Percentiles rank a stretch among this genome's conserved stretches.
Evolutionary conservation across 1,140 invertebrate species (phyloP).

Genomic region (Drosophila persimilis): DNA sequence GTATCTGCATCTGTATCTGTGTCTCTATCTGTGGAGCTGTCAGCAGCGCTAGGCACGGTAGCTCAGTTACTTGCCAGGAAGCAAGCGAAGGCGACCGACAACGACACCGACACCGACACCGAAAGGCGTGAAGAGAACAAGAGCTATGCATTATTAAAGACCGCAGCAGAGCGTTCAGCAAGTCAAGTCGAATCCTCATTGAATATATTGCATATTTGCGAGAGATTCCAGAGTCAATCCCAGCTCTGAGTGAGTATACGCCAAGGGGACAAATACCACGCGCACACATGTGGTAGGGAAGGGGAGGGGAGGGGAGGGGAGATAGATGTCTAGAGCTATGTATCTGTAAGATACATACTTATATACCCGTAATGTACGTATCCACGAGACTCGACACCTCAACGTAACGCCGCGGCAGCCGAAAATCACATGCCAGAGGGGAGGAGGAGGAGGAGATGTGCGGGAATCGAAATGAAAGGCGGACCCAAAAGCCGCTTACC

Average conservation of each 20-base stretch:
- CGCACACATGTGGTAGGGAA: background rate
- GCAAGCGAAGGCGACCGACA: constrained; percentile 18
- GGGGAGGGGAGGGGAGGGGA: background rate
- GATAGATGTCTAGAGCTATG: background rate
- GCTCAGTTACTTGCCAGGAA: constrained; percentile 43
- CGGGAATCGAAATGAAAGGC: constrained; percentile 41
- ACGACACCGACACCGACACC: too few relatives aligned
- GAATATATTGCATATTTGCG: background rate
- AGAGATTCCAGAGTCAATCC: constrained; percentile 9
- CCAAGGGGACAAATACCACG: constrained; percentile 6
- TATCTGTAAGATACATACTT: background rate
- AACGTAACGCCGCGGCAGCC: too few relatives aligned
- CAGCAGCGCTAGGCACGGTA: constrained; percentile 19
- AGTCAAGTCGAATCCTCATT: background rate
- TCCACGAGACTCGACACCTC: too few relatives aligned
- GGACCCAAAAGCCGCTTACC: constrained; percentile 42
- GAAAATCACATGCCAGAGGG: background rate
- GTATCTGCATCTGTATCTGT: background rate
- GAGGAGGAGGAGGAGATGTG: background rate
- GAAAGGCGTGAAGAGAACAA: background rate
- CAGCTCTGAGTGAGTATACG: constrained; percentile 37
- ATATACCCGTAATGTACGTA: background rate
- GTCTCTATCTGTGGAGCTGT: constrained; percentile 8
- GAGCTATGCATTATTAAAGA: constrained; percentile 40
- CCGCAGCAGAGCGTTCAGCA: constrained; percentile 5